Percentiles rank a stretch among this genome's conserved stretches.
phyloP scores from a whole-genome alignment of 1,140 invertebrate genomes.

The Cotesia typhae region DNA sequence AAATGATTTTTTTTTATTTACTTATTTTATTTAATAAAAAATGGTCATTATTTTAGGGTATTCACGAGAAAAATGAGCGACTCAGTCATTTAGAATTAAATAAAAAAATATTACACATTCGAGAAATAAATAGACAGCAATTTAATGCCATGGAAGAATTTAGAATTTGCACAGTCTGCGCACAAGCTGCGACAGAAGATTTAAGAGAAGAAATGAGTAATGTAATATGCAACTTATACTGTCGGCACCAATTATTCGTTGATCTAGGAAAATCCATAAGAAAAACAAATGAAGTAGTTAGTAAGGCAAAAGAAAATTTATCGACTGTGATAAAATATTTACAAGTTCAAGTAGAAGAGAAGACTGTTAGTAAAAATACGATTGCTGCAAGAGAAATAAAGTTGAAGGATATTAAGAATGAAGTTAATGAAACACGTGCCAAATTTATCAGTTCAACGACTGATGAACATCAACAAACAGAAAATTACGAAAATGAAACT shows the following conservation, averaged over 20 bases:
- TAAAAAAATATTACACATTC: background rate
- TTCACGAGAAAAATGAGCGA: slow-evolving; percentile 5
- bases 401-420: slow-evolving; percentile 60
- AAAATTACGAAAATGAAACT: background rate
- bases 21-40: background rate
- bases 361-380: slow-evolving; percentile 48
- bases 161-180: slow-evolving; percentile 58
- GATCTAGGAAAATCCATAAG: slow-evolving; percentile 20
- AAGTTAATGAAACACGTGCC: slow-evolving; percentile 53
- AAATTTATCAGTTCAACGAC: slow-evolving; percentile 38
- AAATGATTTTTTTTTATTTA: slow-evolving; percentile 32
- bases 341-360: slow-evolving; percentile 58
- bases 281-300: slow-evolving; percentile 50
- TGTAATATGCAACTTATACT: slow-evolving; percentile 51
- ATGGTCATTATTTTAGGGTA: background rate
- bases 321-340: slow-evolving; percentile 47
- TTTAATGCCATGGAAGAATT: slow-evolving; percentile 62
- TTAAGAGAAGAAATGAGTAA: slow-evolving; percentile 57
- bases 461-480: background rate
- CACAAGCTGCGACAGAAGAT: slow-evolving; percentile 61
- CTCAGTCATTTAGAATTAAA: background rate
- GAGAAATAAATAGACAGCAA: slow-evolving; percentile 43
- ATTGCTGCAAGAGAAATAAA: slow-evolving; percentile 50
- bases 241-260: slow-evolving; percentile 46
- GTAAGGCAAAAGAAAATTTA: slow-evolving; percentile 50